Base-by-base conservation (phyloP, 2,888 invertebrate genomes). In the Agrochola lychnidis region DNA sequence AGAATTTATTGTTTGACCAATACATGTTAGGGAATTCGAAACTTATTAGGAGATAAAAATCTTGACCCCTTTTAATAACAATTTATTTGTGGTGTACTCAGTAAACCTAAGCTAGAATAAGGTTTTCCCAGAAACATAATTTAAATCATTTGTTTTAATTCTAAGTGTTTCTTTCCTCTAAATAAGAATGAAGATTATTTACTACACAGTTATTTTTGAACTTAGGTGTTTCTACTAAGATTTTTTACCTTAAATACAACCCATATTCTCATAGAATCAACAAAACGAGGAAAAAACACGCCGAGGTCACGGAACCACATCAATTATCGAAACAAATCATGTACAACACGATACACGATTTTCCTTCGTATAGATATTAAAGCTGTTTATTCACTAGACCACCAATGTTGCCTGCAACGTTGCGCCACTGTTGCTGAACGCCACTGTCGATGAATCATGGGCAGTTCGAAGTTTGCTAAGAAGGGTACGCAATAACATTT, bases 251-350 rank as follows among this genome's bases (percentile, higher is more conserved):
- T 69, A 36, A 78, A 73, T 56, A 45, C 19, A 36, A 74, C 77
- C 62, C 7, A 66, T 30, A 74, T 72, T 73, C 45, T 57, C 36
- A 48, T 64, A 71, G 22, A 56, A 82, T 67, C 66, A 75, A 83
- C 25, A 76, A 73, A 71, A 85, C 45, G 62, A 79, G 78, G 80
- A 85, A 87, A 76, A 78, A 76, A 81, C 79, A 85, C 4, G 16
- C 64, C 73, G 79, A 86, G 84, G 86, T 79, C 79, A 68, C 63
- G 64, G 48, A 51, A 78, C 84, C 75, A 80, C 81, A 87, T 87
- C 85, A 87, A 87, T 87, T 87, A 88, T 87, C 53, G 88, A 85
- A 87, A 88, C 88, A 87, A 88, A 87, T 88, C 88, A 83, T 84
- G 86, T 78, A 81, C 74, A 79, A 85, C 84, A 79, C 74, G 73